A percentile compares a stretch with the other conserved stretches of the same genome.
Conservation (phyloP, 2,888 invertebrate species). For the Cremastinae sp. region DNA sequence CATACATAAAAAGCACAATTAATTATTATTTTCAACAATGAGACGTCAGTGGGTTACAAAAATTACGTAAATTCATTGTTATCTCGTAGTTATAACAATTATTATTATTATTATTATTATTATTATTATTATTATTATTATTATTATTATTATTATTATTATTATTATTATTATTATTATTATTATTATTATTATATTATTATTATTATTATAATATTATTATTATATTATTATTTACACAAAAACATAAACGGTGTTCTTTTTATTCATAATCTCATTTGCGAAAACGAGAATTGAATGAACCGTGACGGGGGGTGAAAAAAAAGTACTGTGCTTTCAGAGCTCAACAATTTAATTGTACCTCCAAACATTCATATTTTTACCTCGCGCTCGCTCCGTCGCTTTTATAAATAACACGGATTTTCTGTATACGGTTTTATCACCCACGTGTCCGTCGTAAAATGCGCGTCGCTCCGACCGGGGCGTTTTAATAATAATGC, state of each 20-base stretch:
- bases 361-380: slow-evolving; percentile 32
- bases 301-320: neutral
- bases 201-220: slow-evolving; percentile 13
- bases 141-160: slow-evolving; percentile 2
- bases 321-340: slow-evolving; percentile 1
- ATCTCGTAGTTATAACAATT: too few relatives aligned
- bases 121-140: slow-evolving; percentile 16
- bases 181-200: slow-evolving; percentile 11
- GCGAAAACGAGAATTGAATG: neutral
- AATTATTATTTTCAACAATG: slow-evolving; percentile 5
- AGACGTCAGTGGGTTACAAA: slow-evolving; percentile 8
- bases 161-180: slow-evolving; percentile 6
- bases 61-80: too few relatives aligned
- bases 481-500: slow-evolving; percentile 39
- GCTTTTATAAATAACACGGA: slow-evolving; percentile 1
- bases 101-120: slow-evolving; percentile 2
- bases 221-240: slow-evolving; percentile 23
- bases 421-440: slow-evolving; percentile 9
- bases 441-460: slow-evolving; percentile 35
- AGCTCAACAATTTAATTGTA: slow-evolving; percentile 15
- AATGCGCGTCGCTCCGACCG: slow-evolving; percentile 1
- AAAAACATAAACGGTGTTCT: slow-evolving; percentile 1
- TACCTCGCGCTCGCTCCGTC: slow-evolving; percentile 1
- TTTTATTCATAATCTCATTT: neutral
- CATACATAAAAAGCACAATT: slow-evolving; percentile 21